A percentile compares a stretch with the other conserved stretches of the same genome.
Conservation (phyloP, 2,113 vertebrate genomes). For the Thymallus thymallus region DNA sequence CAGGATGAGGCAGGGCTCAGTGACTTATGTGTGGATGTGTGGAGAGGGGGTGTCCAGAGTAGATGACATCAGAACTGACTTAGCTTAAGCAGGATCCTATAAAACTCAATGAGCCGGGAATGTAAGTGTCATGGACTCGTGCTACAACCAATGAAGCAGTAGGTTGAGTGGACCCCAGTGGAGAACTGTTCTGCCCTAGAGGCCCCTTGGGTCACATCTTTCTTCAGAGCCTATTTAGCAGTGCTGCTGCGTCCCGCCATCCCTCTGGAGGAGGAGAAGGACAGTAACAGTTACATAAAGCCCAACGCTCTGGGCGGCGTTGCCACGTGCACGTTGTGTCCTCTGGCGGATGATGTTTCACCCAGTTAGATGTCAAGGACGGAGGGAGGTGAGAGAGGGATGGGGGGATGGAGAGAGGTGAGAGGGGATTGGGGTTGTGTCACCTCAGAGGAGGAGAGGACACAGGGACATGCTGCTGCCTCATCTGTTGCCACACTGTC, state of each 20-base stretch:
- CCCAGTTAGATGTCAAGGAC: neutral
- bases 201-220: neutral
- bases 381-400: constrained; percentile 17
- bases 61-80: neutral
- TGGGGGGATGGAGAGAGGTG: neutral
- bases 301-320: neutral
- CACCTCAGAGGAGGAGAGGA: constrained; percentile 9
- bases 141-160: neutral
- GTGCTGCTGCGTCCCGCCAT: neutral
- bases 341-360: neutral
- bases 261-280: neutral
- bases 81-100: neutral
- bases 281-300: neutral
- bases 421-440: constrained; percentile 9
- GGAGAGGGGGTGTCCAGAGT: neutral
- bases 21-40: neutral
- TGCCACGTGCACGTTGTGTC: neutral
- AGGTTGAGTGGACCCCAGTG: neutral
- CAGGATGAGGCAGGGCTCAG: neutral
- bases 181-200: neutral
- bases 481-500: neutral
- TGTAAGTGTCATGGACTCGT: too few relatives aligned
- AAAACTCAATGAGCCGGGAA: too few relatives aligned
- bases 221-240: neutral
- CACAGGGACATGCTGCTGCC: constrained; percentile 2